Evolutionary conservation across 1,140 invertebrate species (phyloP).

Genomic region (Heliconius hewitsoni): DNA sequence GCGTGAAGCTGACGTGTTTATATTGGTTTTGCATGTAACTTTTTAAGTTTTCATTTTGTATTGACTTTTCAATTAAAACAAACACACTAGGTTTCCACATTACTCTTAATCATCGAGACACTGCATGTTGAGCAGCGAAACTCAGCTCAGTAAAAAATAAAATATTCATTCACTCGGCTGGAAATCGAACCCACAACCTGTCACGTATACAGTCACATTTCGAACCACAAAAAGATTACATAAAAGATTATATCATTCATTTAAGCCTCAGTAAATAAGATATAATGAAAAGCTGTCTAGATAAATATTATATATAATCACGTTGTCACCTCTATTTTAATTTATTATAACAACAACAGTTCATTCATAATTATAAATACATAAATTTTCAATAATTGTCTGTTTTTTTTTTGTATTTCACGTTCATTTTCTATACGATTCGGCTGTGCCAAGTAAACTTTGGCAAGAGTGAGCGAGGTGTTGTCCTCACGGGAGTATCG

Average conservation of each 20-base stretch:
- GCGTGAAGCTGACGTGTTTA: no score
- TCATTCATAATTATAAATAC: not conserved
- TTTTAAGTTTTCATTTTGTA: no score
- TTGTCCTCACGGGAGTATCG: not conserved
- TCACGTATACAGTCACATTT: no score
- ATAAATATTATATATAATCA: not conserved
- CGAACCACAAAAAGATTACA: no score
- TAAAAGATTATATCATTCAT: not conserved
- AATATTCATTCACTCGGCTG: no score
- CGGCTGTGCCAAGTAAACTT: not conserved
- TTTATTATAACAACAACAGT: not conserved
- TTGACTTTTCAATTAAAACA: no score
- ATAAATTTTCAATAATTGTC: conserved; percentile 2
- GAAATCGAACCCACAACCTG: no score
- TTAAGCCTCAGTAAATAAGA: not conserved
- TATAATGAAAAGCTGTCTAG: not conserved
- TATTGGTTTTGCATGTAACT: no score
- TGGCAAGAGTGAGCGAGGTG: not conserved
- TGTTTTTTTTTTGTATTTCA: not conserved
- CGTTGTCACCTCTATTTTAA: not conserved
- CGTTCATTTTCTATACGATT: not conserved
- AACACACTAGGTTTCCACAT: no score
- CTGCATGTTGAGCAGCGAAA: no score
- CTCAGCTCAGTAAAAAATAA: no score
- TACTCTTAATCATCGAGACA: no score